A percentile compares a stretch with the other conserved stretches of the same genome.
Evolutionary conservation across 2,113 vertebrate species (phyloP).

Genomic region (Pipra filicauda): DNA sequence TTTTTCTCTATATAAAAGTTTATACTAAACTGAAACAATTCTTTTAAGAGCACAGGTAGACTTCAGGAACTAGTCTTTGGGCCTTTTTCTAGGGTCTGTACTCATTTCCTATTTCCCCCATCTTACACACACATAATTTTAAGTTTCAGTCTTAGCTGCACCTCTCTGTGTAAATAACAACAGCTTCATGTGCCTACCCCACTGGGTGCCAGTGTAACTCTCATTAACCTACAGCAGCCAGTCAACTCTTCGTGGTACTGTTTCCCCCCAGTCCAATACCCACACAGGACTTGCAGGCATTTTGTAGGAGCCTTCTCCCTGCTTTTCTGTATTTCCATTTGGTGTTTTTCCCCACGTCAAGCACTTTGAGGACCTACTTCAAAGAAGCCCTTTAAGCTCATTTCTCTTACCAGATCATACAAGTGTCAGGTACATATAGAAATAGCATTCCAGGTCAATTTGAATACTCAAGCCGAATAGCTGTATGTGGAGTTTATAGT

Average conservation of each 20-base stretch:
- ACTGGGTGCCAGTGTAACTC: not conserved
- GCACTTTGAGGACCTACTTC: not conserved
- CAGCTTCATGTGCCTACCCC: not conserved
- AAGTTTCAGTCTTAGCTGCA: not conserved
- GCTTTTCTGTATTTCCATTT: not conserved
- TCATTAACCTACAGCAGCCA: not conserved
- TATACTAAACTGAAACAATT: not conserved
- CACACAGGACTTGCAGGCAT: rapidly evolving
- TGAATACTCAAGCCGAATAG: not conserved
- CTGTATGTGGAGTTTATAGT: not conserved
- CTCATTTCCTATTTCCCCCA: not conserved
- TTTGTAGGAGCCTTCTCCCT: not conserved
- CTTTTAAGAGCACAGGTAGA: not conserved
- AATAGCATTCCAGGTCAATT: not conserved
- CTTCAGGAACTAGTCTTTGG: not conserved
- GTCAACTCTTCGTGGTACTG: not conserved
- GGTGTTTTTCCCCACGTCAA: not conserved
- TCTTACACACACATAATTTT: rapidly evolving
- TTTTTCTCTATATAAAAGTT: not conserved
- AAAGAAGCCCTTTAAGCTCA: not conserved
- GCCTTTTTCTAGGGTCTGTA: not conserved
- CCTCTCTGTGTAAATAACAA: rapidly evolving
- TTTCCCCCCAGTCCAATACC: not conserved
- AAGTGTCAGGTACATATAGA: not conserved
- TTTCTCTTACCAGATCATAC: not conserved